Conservation (phyloP, 2,113 vertebrate species). For the Puffinus mauretanicus region DNA sequence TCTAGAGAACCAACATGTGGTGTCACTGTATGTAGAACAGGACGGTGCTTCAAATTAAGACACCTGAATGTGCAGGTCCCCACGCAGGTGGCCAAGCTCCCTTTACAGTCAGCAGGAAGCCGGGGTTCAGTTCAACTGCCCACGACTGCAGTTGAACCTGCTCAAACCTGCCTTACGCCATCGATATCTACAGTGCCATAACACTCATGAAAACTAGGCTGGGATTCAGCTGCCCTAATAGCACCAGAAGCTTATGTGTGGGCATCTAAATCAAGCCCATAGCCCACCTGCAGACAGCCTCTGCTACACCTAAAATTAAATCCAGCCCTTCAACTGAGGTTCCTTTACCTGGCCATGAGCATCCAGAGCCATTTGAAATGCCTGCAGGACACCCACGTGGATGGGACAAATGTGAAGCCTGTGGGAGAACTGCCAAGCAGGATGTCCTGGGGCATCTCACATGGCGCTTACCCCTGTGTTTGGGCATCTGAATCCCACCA, state of each 20-base stretch:
- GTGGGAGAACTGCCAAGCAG: not conserved
- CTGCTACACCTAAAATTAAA: not conserved
- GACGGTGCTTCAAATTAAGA: not conserved
- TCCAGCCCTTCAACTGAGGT: not conserved
- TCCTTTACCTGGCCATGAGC: not conserved
- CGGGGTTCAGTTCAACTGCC: not conserved
- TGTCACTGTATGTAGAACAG: not conserved
- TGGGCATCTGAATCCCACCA: not conserved
- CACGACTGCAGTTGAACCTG: fast-evolving
- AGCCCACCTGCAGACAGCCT: not conserved
- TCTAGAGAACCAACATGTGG: not conserved
- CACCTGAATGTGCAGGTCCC: not conserved
- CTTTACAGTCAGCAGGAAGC: not conserved
- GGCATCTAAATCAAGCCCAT: not conserved
- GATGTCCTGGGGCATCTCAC: not conserved
- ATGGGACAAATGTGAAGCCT: not conserved
- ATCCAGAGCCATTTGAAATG: not conserved
- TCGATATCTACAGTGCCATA: fast-evolving
- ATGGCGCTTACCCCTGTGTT: not conserved
- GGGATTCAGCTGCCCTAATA: not conserved
- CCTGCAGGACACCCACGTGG: not conserved
- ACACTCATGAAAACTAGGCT: not conserved
- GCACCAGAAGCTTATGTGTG: not conserved
- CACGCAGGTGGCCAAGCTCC: not conserved
- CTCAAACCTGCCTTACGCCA: fast-evolving